phyloP scores from a whole-genome alignment of 2,797 vertebrate species.

The Sebastes variabilis region DNA sequence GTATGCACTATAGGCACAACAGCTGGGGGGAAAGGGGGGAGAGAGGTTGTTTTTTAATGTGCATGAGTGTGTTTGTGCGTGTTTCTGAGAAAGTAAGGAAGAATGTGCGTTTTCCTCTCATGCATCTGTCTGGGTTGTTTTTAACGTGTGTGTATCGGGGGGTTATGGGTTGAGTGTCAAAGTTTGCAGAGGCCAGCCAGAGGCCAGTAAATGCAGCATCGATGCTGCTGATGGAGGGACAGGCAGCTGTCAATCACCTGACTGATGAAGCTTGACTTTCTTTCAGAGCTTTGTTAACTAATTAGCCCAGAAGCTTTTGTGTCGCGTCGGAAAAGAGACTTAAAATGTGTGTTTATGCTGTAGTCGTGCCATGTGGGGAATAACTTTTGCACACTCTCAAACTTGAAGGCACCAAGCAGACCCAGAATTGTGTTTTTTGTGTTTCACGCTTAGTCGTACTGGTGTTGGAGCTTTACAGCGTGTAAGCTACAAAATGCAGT shows the following conservation, averaged over 20 bases:
- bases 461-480: neutral
- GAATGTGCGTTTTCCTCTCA: conserved; percentile 35
- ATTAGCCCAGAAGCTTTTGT: conserved; percentile 85
- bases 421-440: neutral
- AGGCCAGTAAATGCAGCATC: conserved; percentile 91
- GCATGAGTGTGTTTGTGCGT: conserved; percentile 58
- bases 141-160: neutral
- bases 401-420: neutral
- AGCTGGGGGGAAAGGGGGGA: conserved; percentile 75
- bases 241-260: conserved; percentile 96
- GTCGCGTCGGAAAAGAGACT: neutral
- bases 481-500: neutral
- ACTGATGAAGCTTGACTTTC: conserved; percentile 87
- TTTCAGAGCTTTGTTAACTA: conserved; percentile 88
- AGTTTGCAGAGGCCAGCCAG: conserved; percentile 67
- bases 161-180: conserved; percentile 59
- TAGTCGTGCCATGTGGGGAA: neutral
- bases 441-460: neutral
- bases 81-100: conserved; percentile 47
- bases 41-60: conserved; percentile 66
- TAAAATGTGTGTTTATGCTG: conserved; percentile 35
- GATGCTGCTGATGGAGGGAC: conserved; percentile 87
- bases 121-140: conserved; percentile 9
- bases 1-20: conserved; percentile 91
- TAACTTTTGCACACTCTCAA: neutral